A percentile compares a stretch with the other conserved stretches of the same genome.
Conservation (phyloP, 2,113 vertebrate genomes). For the Catagonus wagneri region DNA sequence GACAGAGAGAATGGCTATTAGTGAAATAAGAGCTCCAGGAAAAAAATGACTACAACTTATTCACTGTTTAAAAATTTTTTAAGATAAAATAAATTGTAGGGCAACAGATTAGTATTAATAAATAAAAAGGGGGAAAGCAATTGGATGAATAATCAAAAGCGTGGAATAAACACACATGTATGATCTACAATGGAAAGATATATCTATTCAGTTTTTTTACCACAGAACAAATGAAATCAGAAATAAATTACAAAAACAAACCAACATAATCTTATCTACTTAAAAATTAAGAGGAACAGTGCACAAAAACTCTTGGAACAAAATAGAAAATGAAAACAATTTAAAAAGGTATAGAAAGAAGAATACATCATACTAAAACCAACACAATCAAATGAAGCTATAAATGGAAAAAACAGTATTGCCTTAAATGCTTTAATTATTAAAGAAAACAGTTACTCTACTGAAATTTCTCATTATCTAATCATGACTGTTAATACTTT, state of each 20-base stretch:
- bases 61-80: not conserved
- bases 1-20: not conserved
- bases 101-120: not conserved
- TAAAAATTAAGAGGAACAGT: not conserved
- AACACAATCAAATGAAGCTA: not conserved
- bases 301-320: not conserved
- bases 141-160: not conserved
- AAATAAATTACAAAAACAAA: slow-evolving; percentile 7
- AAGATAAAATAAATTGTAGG: not conserved
- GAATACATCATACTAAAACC: not conserved
- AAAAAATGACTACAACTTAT: not conserved
- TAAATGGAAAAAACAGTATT: not conserved
- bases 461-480: slow-evolving; percentile 13
- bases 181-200: not conserved
- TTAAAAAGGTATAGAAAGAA: not conserved
- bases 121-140: not conserved
- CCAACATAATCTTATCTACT: not conserved
- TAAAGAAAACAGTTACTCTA: not conserved
- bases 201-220: not conserved
- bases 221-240: not conserved
- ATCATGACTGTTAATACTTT: not conserved
- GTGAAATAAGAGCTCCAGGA: not conserved
- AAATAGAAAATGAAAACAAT: not conserved
- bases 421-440: not conserved
- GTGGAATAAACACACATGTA: not conserved